Base-by-base conservation (phyloP, 2,888 invertebrate species). In the Clivina fossor region DNA sequence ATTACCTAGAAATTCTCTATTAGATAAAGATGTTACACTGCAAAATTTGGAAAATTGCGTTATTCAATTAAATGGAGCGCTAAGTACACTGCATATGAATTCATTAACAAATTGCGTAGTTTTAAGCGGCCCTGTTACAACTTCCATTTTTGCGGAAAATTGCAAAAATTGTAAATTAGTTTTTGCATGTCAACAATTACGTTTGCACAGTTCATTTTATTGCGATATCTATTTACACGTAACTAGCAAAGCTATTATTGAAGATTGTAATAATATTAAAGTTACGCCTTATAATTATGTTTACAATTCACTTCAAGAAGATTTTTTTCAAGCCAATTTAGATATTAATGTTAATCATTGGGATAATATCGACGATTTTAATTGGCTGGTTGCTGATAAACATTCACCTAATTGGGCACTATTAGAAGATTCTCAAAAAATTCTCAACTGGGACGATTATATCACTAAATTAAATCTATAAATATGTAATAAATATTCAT, bases 231-330 rank as follows among this genome's bases (percentile, higher is more conserved):
- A 93, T 72, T 76, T 96, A 61, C 93, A 95, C 71, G 93, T 97
- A 0, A 93, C 93, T 0, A 93, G 94, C 69, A 84, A 91, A 69
- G 93, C 93, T 1, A 95, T 98, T 58, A 91, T 98, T 64, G 98
- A 98, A 75, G 93, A 96, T 73, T 92, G 92, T 66, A 77, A 76
- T 9, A 76, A 81, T 35, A 85, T 96, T 33, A 76, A 79, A 22
- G 84, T 96, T 57, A 91, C 90, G 8, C 91, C 91, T 3, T 96
- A 92, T 68, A 90, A 87, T 68, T 87, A 89, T 76, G 75, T 76
- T 11, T 94, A 95, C 74, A 79, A 82, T 3, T 82, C 81, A 57
- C 77, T 93, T 61, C 82, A 85, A 37, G 81, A 83, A 58, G 90
- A 94, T 73, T 93, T 88, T 67, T 76, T 77, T 62, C 74, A 79